These are phyloP conservation scores for Drosophila cardini DNA, from an alignment of 1,140 invertebrate genomes.

Conservation along the genomic window DNA sequence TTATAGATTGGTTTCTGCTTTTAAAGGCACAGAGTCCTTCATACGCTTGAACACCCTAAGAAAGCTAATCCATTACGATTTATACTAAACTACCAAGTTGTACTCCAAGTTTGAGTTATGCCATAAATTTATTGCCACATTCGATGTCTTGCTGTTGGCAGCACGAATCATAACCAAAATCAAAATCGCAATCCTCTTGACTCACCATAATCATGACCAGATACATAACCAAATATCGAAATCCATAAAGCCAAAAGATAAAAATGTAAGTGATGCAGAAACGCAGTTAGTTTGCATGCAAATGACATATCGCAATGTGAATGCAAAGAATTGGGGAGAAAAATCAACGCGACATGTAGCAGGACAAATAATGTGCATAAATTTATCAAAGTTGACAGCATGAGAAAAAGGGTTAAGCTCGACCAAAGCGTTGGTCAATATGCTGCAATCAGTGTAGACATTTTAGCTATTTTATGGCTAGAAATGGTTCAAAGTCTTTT, in stretches of 20 bases:
- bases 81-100: background rate
- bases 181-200: constrained; percentile 40
- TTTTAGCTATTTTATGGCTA: too few relatives aligned
- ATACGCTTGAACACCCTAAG: background rate
- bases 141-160: constrained; percentile 64
- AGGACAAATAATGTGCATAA: constrained; percentile 81
- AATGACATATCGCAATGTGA: constrained; percentile 71
- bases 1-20: background rate
- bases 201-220: constrained; percentile 20
- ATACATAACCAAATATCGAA: constrained; percentile 28
- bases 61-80: background rate
- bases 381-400: constrained; percentile 59
- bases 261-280: constrained; percentile 9
- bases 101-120: background rate
- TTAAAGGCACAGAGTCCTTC: background rate
- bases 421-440: constrained; percentile 60
- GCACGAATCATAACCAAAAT: constrained; percentile 36
- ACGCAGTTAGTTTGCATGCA: constrained; percentile 73
- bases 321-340: constrained; percentile 65
- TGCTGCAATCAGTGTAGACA: constrained; percentile 48
- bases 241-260: constrained; percentile 35
- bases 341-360: constrained; percentile 78
- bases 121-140: constrained; percentile 13
- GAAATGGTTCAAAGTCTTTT: too few relatives aligned
- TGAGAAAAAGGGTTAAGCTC: constrained; percentile 20